Evolutionary conservation across 2,797 vertebrate genomes (phyloP), one percentile per base, ranked within the genome.

Genomic region (Zenarchopterus dispar): DNA sequence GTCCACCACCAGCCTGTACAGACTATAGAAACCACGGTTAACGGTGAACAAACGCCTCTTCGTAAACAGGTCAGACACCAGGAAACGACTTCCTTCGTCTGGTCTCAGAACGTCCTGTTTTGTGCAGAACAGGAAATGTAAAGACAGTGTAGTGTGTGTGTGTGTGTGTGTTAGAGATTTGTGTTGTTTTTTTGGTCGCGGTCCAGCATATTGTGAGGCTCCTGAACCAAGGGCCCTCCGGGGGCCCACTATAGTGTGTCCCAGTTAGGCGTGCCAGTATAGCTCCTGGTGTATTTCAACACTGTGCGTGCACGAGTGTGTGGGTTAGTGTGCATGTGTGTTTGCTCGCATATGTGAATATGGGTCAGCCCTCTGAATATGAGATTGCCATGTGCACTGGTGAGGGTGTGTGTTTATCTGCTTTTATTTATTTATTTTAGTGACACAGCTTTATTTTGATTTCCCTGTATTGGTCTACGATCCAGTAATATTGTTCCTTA

Each of bases 221-320:
- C 79, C 80, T 82, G 81, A 80, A 85, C 83, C 80, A 67, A 77
- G 69, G 77, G 68, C 67, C 83, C 84, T 84, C 86, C 61, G 19
- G 67, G 78, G 86, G 76, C 75, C 81, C 75, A 52, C 73, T 84
- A 84, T 87, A 86, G 73, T 89, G 85, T 73, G 92, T 87, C 90
- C 91, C 89, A 93, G 81, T 90, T 93, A 85, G 80, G 56, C 82
- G 53, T 86, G 89, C 89, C 88, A 88, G 81, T 63, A 79, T 89
- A 24, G 89, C 86, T 90, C 55, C 73, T 71, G 84, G 89, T 88
- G 75, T 80, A 77, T 84, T 86, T 88, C 71, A 42, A 80, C 75
- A 75, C 69, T 15, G 62, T 56, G 73, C 60, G 62, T 41, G 36
- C 18, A 10, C 24, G 46, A 9, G 57, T 41, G 31, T 56, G 70